Evolutionary conservation across 2,113 vertebrate genomes (phyloP).

Genomic region (Chionodraco myersi): DNA sequence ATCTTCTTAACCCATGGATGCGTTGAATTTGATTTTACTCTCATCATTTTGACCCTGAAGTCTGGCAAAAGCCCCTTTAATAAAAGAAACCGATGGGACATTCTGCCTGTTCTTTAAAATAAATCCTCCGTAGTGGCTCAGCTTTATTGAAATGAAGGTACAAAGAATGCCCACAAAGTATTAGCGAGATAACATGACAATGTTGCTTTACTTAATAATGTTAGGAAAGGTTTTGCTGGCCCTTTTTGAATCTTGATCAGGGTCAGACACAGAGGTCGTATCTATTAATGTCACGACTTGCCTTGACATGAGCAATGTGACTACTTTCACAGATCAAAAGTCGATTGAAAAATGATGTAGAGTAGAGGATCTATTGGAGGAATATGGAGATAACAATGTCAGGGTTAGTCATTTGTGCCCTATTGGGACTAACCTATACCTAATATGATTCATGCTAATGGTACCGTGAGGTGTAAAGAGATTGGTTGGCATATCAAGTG

Average conservation of each 20-base stretch:
- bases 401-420: conserved; percentile 14
- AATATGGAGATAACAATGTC: conserved; percentile 3
- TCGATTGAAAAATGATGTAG: not conserved
- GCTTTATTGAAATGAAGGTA: conserved; percentile 2
- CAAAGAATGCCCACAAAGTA: not conserved
- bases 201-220: not conserved
- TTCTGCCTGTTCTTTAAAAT: conserved; percentile 8
- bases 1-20: not conserved
- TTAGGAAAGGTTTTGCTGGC: not conserved
- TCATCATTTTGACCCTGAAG: not conserved
- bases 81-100: not conserved
- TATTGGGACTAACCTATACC: conserved; percentile 15
- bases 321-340: not conserved
- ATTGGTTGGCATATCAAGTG: conserved; percentile 11
- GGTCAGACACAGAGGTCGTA: not conserved
- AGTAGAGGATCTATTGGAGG: not conserved
- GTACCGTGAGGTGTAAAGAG: not conserved
- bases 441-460: conserved; percentile 28
- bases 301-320: not conserved
- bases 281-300: not conserved
- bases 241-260: conserved; percentile 1
- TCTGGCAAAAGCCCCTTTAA: not conserved
- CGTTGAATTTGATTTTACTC: not conserved
- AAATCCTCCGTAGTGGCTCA: conserved; percentile 1
- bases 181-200: conserved; percentile 1